phyloP scores from a whole-genome alignment of 2,888 invertebrate species.

The Arenicola marina region DNA sequence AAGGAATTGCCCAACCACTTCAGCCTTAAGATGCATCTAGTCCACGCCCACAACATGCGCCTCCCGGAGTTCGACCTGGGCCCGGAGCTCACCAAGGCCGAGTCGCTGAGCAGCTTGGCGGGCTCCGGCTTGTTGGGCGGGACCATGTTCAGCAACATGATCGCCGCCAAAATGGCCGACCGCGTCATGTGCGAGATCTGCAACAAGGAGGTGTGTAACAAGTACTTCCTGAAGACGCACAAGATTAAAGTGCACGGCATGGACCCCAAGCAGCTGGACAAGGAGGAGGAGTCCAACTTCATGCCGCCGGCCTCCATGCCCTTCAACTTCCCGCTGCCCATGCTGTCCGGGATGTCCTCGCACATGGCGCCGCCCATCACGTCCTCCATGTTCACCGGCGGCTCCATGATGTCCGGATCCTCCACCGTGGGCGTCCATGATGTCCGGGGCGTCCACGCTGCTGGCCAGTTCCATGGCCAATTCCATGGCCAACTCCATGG shows the following conservation, averaged over 20 bases:
- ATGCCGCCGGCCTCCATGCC: background rate
- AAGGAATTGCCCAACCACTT: slow-evolving; percentile 93
- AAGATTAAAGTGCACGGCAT: slow-evolving; percentile 90
- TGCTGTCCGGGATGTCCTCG: background rate
- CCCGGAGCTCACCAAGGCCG: slow-evolving; percentile 1
- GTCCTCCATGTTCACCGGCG: background rate
- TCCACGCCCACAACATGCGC: slow-evolving; percentile 46
- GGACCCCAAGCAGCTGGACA: slow-evolving; percentile 28
- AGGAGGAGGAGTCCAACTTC: slow-evolving; percentile 6
- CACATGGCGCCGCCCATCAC: no score
- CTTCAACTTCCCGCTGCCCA: background rate
- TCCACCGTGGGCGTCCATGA: background rate
- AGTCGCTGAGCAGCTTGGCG: background rate
- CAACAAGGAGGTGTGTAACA: slow-evolving; percentile 98
- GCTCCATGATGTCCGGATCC: background rate
- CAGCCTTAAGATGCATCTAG: slow-evolving; percentile 54
- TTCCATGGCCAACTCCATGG: no score
- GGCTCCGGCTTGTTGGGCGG: background rate
- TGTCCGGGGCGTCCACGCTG: no score
- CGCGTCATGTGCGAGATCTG: slow-evolving; percentile 82
- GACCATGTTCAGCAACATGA: slow-evolving; percentile 57
- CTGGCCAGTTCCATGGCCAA: no score
- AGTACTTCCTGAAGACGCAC: slow-evolving; percentile 99
- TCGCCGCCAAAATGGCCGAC: slow-evolving; percentile 60
- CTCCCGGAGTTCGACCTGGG: slow-evolving; percentile 3